Evolutionary conservation across 2,888 invertebrate genomes (phyloP).

Genomic region (Mayetiola destructor): DNA sequence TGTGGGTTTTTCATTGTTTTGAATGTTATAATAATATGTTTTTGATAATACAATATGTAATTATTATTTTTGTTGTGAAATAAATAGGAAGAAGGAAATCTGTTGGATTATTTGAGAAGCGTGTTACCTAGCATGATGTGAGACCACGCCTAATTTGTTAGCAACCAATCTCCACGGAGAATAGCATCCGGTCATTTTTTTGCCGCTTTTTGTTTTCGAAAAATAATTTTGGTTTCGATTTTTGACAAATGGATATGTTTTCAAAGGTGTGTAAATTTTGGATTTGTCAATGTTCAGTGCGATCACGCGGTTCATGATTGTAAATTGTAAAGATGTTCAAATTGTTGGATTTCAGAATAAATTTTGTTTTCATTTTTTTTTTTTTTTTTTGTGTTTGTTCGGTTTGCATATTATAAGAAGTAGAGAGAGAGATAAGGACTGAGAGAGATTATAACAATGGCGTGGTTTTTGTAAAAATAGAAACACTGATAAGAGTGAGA

Average conservation of each 20-base stretch:
- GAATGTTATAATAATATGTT: not conserved
- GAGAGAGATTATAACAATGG: not conserved
- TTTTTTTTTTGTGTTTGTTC: not conserved
- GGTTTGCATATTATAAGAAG: too few species aligned
- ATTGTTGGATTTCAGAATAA: too few species aligned
- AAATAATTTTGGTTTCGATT: conserved; percentile 19
- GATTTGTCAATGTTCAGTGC: conserved; percentile 16
- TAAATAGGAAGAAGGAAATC: too few species aligned
- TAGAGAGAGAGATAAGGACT: not conserved
- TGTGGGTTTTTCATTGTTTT: not conserved
- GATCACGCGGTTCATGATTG: too few species aligned
- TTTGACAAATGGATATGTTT: conserved; percentile 12
- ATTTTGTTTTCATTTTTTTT: not conserved
- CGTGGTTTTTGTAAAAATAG: too few species aligned
- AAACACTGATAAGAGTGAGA: too few species aligned
- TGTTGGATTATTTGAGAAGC: conserved; percentile 9
- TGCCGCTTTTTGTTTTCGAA: conserved; percentile 42
- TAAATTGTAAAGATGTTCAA: too few species aligned
- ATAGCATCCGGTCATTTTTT: conserved; percentile 58
- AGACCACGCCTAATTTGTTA: conserved; percentile 83
- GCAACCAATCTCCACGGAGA: conserved; percentile 89
- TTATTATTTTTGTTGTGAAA: too few species aligned
- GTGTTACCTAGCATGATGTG: conserved; percentile 27
- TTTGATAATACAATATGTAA: too few species aligned
- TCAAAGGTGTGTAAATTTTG: conserved; percentile 14